Evolutionary conservation across 2,888 invertebrate species (phyloP), one percentile per base, ranked within the genome.

Genomic region (Ectemnius cavifrons): DNA sequence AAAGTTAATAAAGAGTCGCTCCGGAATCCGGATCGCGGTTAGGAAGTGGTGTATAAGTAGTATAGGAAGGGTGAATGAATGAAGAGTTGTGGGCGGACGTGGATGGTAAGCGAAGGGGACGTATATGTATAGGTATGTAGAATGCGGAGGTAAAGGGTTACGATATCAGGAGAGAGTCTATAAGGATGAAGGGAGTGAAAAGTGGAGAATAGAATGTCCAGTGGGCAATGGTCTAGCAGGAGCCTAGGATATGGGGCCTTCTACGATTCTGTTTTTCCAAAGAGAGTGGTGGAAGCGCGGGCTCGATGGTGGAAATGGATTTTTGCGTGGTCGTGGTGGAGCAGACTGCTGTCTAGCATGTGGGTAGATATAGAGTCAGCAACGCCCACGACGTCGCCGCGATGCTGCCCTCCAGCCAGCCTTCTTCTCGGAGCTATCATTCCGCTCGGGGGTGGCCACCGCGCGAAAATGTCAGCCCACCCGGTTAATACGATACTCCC

Each of bases 381-480:
- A 81, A 84, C 87, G 87, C 87, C 87, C 87, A 88, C 88, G 85
- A 75, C 71, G 87, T 84, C 87, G 87, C 86, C 86, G 82, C 79
- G 78, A 68, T 75, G 79, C 83, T 82, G 77, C 74, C 74, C 66
- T 37, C 37, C 8, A 37, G 37, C 6, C 11, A 6, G 37, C 8
- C 37, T 37, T 37, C 37, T 37, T 6, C 37, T 37, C 37, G 37
- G 37, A 11, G 5, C 37, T 37, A 11, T 37, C 71, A 6, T 52
- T 14, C 52, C 47, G 4, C n/a, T 47, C 65, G 62, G 75, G 67
- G 61, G 58, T 67, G 72, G 79, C 69, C 80, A 83, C 71, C 79
- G 67, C 81, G 80, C 80, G 86, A 85, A 87, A 88, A 87, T 86
- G 86, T 88, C 86, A 87, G 87, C 84, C 73, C 74, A 49, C 65